Percentiles rank a stretch among this genome's conserved stretches.
These are phyloP conservation scores for Ophion slaviceki DNA, from an alignment of 2,888 invertebrate genomes.

Conservation along the genomic window DNA sequence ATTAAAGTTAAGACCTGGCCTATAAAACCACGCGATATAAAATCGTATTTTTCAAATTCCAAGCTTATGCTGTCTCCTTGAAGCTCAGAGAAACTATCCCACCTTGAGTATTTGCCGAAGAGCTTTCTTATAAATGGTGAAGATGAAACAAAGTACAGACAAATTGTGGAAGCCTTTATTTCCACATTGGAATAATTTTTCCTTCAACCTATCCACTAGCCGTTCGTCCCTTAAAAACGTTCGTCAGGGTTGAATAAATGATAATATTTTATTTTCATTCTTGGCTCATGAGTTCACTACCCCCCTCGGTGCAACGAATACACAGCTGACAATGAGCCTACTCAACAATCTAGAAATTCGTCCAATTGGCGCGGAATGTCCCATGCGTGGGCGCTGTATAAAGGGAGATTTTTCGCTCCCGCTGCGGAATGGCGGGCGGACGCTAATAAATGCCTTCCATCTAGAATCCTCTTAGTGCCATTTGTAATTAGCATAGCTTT, in stretches of 20 bases:
- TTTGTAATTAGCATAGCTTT: constrained; percentile 67
- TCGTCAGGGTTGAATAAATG: background rate
- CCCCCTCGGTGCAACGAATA: too few species aligned
- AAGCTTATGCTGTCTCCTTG: too few species aligned
- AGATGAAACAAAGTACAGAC: too few species aligned
- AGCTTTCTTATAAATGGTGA: too few species aligned
- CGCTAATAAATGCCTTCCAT: constrained; percentile 63
- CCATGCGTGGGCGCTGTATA: background rate
- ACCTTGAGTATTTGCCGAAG: too few species aligned
- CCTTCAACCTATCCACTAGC: too few species aligned
- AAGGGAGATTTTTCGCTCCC: constrained; percentile 35
- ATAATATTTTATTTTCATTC: background rate
- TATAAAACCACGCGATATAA: too few species aligned
- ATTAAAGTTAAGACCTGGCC: too few species aligned
- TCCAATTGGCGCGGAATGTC: constrained; percentile 5
- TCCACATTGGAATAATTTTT: too few species aligned
- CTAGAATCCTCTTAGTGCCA: constrained; percentile 64
- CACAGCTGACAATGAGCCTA: background rate
- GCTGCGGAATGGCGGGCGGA: constrained; percentile 3
- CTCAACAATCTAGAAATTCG: background rate
- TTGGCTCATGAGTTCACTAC: background rate
- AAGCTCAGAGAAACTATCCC: too few species aligned
- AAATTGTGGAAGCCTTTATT: too few species aligned
- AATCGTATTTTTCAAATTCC: too few species aligned
- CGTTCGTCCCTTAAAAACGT: background rate